Percentiles rank a stretch among this genome's conserved stretches.
Conservation (phyloP, 2,113 vertebrate genomes). For the Alouatta palliata region DNA sequence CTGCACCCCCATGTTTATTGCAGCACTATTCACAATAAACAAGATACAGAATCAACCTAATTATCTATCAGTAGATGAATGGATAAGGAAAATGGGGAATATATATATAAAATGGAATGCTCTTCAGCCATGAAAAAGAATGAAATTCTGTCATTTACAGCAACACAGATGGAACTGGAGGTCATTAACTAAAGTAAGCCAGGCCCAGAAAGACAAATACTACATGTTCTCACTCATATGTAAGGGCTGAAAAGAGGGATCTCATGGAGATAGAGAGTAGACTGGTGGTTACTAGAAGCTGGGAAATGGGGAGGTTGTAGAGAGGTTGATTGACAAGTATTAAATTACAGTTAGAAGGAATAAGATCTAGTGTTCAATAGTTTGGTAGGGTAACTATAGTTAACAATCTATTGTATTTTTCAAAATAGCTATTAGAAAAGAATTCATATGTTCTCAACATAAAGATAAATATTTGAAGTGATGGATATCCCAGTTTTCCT, state of each 20-base stretch:
- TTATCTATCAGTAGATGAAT: neutral
- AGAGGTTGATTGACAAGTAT: neutral
- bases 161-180: neutral
- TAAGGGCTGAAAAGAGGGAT: neutral
- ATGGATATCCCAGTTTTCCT: neutral
- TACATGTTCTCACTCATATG: neutral
- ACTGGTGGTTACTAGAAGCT: neutral
- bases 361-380: neutral
- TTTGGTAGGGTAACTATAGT: neutral
- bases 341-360: neutral
- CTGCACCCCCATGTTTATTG: neutral
- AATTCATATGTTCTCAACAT: neutral
- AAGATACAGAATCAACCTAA: neutral
- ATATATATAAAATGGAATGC: neutral
- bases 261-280: neutral
- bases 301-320: neutral
- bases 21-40: neutral
- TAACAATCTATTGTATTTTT: neutral
- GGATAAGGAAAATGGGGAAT: neutral
- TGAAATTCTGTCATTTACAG: neutral
- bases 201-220: neutral
- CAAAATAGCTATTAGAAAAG: neutral
- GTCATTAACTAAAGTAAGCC: neutral
- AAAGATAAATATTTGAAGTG: neutral
- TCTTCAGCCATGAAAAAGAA: neutral